phyloP scores from a whole-genome alignment of 2,888 invertebrate genomes.

The Nemurella pictetii region DNA sequence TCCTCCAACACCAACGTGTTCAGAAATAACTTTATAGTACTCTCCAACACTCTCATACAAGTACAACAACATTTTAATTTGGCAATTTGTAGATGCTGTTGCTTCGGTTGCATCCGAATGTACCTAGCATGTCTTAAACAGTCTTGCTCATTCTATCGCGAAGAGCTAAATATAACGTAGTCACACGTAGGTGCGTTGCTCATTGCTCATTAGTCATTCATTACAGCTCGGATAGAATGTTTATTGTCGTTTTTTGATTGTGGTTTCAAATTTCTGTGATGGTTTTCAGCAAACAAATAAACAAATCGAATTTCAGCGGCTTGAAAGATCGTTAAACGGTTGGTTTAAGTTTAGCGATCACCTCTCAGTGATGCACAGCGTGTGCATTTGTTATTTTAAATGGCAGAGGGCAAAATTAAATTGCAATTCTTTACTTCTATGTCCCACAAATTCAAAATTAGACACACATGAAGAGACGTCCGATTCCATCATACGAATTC shows the following conservation, averaged over 20 bases:
- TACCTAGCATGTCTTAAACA: background rate
- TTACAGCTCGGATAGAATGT: background rate
- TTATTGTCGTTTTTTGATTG: background rate
- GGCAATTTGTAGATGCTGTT: background rate
- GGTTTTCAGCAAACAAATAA: too few relatives aligned
- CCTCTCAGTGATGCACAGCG: too few relatives aligned
- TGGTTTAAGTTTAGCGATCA: too few relatives aligned
- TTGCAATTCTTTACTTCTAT: too few relatives aligned
- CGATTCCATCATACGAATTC: background rate
- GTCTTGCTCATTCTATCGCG: background rate
- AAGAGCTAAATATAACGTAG: background rate
- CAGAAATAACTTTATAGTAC: background rate
- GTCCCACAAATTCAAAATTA: background rate
- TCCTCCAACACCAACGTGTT: background rate
- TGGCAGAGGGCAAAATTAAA: too few relatives aligned
- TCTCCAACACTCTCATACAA: background rate
- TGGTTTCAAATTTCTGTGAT: background rate
- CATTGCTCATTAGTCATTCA: background rate
- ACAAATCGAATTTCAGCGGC: too few relatives aligned
- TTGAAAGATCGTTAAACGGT: too few relatives aligned
- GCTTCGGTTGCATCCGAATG: background rate
- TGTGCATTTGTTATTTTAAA: too few relatives aligned
- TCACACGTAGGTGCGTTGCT: background rate
- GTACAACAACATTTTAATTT: background rate
- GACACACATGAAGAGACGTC: background rate